phyloP scores from a whole-genome alignment of 2,888 invertebrate species.

The Eupithecia inturbata region DNA sequence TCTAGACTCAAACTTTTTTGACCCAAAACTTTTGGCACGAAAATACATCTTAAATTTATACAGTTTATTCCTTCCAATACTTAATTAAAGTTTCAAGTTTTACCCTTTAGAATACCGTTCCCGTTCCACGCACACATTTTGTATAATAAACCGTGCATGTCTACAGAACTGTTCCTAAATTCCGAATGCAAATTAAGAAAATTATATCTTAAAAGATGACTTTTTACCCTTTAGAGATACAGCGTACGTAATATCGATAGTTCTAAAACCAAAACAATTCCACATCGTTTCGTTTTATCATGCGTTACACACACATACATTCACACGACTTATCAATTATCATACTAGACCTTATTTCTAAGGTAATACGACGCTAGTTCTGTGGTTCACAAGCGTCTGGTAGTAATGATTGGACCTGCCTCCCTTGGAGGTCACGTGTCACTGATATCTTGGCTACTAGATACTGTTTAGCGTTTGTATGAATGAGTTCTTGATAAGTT shows the following conservation, averaged over 20 bases:
- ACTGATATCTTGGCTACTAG: slow-evolving; percentile 50
- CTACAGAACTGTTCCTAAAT: background rate
- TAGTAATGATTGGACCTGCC: slow-evolving; percentile 54
- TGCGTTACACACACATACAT: slow-evolving; percentile 37
- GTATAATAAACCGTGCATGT: background rate
- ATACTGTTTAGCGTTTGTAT: slow-evolving; percentile 54
- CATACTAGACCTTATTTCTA: slow-evolving; percentile 38
- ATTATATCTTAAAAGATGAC: background rate
- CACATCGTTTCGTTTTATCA: slow-evolving; percentile 61
- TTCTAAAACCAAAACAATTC: slow-evolving; percentile 58
- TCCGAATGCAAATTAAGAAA: background rate
- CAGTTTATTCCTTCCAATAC: background rate
- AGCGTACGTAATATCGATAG: slow-evolving; percentile 28
- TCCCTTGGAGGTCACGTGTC: slow-evolving; percentile 65
- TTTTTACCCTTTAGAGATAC: slow-evolving; percentile 26
- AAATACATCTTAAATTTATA: background rate
- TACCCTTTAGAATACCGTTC: too few species aligned
- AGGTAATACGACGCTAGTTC: slow-evolving; percentile 15
- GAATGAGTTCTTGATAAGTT: slow-evolving; percentile 55
- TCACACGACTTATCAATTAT: slow-evolving; percentile 24
- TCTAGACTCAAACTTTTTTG: background rate
- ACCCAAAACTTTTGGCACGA: background rate
- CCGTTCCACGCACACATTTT: background rate
- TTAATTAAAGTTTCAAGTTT: background rate
- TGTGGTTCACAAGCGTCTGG: slow-evolving; percentile 35